Percentiles rank a stretch among this genome's conserved stretches.
phyloP scores from a whole-genome alignment of 2,888 invertebrate genomes.

The Plebejus anna region DNA sequence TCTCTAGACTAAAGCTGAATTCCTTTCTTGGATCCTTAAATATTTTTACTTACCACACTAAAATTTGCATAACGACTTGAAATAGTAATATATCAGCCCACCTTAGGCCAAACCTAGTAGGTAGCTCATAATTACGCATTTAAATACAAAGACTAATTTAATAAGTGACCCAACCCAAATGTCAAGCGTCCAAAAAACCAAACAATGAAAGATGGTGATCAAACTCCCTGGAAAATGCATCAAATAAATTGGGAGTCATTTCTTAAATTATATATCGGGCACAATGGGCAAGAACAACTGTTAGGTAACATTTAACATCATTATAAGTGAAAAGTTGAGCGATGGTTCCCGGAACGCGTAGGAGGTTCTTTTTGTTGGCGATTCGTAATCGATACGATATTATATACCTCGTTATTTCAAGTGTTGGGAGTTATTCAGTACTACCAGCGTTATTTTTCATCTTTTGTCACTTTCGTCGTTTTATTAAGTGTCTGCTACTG shows the following conservation, averaged over 20 bases:
- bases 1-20: too few species aligned
- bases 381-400: constrained; percentile 38
- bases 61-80: not conserved
- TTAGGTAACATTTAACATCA: constrained; percentile 78
- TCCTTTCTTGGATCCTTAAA: too few species aligned
- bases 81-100: not conserved
- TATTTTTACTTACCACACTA: not conserved
- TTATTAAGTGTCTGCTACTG: not conserved
- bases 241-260: constrained; percentile 78
- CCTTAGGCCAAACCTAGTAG: not conserved
- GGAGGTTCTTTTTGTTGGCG: constrained; percentile 42
- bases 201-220: constrained; percentile 68
- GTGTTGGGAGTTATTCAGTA: constrained; percentile 4
- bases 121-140: constrained; percentile 70
- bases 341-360: constrained; percentile 57
- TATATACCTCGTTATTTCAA: constrained; percentile 32
- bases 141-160: constrained; percentile 80
- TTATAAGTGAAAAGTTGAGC: constrained; percentile 77
- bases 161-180: constrained; percentile 76
- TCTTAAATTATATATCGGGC: constrained; percentile 69
- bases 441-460: not conserved
- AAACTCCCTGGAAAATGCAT: constrained; percentile 72
- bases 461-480: constrained; percentile 17
- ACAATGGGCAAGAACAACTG: constrained; percentile 76
- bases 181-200: constrained; percentile 56